Evolutionary conservation across 2,888 invertebrate genomes (phyloP).

Genomic region (Abscondita cerata): DNA sequence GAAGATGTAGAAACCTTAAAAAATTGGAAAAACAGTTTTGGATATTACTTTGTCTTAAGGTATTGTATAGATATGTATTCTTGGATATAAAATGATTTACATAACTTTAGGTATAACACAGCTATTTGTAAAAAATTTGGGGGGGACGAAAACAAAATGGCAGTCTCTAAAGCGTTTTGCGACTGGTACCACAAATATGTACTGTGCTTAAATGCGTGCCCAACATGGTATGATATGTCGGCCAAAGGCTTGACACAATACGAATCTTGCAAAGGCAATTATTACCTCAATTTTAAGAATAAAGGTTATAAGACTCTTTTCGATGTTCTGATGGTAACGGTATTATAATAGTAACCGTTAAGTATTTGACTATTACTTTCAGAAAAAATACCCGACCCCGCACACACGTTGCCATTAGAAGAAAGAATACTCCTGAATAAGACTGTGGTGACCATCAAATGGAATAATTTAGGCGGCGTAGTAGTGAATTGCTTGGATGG

Average conservation of each 20-base stretch:
- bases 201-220: constrained; percentile 63
- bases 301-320: constrained; percentile 73
- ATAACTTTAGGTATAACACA: constrained; percentile 43
- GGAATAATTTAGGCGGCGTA: constrained; percentile 51
- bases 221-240: constrained; percentile 72
- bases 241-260: constrained; percentile 64
- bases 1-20: constrained; percentile 43
- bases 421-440: constrained; percentile 53
- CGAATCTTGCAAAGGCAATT: constrained; percentile 74
- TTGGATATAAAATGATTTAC: too few species aligned
- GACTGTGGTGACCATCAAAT: constrained; percentile 50
- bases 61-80: constrained; percentile 41
- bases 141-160: constrained; percentile 30
- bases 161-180: constrained; percentile 44
- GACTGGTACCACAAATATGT: constrained; percentile 53
- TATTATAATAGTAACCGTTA: constrained; percentile 3
- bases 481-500: constrained; percentile 63
- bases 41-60: constrained; percentile 51
- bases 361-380: constrained; percentile 16
- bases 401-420: constrained; percentile 46
- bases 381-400: constrained; percentile 52
- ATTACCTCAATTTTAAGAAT: constrained; percentile 75
- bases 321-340: constrained; percentile 69
- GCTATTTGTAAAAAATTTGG: constrained; percentile 40
- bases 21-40: constrained; percentile 45